Evolutionary conservation across 2,888 invertebrate genomes (phyloP).

Genomic region (Neoaliturus tenellus): DNA sequence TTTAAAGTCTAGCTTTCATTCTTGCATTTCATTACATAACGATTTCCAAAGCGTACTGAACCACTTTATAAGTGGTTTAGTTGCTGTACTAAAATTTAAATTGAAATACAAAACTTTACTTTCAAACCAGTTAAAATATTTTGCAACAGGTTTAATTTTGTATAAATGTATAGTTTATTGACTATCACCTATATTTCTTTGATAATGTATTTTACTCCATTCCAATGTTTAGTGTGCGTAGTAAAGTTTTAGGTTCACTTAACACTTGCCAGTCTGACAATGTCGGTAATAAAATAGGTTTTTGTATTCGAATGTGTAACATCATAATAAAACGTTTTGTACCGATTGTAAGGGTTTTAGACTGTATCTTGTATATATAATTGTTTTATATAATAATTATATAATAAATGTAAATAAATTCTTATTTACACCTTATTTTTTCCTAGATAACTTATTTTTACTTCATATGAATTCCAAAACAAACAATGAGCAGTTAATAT

Average conservation of each 20-base stretch:
- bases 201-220: background rate
- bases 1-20: background rate
- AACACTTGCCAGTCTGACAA: background rate
- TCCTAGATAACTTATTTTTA: background rate
- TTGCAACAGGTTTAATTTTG: background rate
- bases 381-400: conserved; percentile 42
- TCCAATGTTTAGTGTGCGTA: background rate
- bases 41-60: background rate
- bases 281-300: background rate
- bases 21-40: background rate
- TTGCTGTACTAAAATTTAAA: background rate
- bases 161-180: conserved; percentile 33
- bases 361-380: conserved; percentile 39
- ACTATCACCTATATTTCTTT: background rate
- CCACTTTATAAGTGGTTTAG: background rate
- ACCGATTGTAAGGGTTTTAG: conserved; percentile 28
- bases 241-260: background rate
- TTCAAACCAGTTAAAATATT: background rate
- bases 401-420: conserved; percentile 46
- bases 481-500: too few species aligned
- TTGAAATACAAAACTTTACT: background rate
- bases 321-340: conserved; percentile 26
- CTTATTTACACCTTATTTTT: conserved; percentile 3
- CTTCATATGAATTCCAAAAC: too few species aligned
- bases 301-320: conserved; percentile 16